Base-by-base conservation (phyloP, 1,140 invertebrate genomes). In the Drosophila saltans region DNA sequence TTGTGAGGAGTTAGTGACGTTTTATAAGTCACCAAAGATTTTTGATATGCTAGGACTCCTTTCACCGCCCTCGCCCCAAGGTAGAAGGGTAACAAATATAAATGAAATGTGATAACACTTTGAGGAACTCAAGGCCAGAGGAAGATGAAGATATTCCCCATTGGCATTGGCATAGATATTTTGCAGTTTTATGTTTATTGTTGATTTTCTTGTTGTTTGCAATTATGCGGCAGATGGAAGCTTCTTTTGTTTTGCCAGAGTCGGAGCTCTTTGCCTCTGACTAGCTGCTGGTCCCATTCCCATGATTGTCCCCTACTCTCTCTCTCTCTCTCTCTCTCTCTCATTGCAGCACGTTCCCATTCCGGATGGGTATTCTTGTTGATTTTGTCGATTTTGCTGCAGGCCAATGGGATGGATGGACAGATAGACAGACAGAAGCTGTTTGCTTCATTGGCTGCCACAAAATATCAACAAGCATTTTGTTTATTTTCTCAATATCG, bases 391-490 rank as follows among this genome's bases (percentile, higher is more conserved):
- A 88, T 88, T 88, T 79, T 60, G 83, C 82, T 86, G 57, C 75
- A 72, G 82, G 83, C 83, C 67, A 81, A 58, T 39, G 56, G 66
- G 21, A 52, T 52, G 45, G 45, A 52, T 52, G 45, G 45, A 52
- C 45, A 43, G 74, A 52, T 64, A 72, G 72, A 62, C 66, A 63
- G 75, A 81, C 66, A 63, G 75, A 81, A 75, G 75, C 75, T 86
- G 83, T 86, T 86, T 88, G 82, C 83, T 88, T 88, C 84, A 88
- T 86, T 86, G 82, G 83, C 83, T 86, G 83, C 83, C 82, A 88
- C 82, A 86, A 88, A 86, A 86, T 86, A 86, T 83, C 83, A 86
- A 86, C 84, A 86, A 86, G 84, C 76, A 88, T 88, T 86, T 88
- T 86, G 83, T 86, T 86, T 86, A 86, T 86, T 86, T 86, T 81